Percentiles rank a stretch among this genome's conserved stretches.
Evolutionary conservation across 2,888 invertebrate genomes (phyloP).

Genomic region (Mantis religiosa): DNA sequence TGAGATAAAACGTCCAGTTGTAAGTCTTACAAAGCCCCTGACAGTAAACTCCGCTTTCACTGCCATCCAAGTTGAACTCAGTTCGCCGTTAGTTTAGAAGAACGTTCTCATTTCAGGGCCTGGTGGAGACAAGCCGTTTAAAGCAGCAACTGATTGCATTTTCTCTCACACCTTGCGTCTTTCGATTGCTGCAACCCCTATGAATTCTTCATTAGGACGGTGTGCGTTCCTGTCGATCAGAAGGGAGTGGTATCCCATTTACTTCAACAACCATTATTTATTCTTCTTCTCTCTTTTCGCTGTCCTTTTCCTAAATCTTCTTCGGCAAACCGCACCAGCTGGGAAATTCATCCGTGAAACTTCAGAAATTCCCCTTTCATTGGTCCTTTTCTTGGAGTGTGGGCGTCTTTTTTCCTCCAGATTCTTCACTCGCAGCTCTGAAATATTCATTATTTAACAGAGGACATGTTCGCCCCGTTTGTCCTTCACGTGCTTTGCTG

Average conservation of each 20-base stretch:
- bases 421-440: neutral
- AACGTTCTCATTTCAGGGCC: neutral
- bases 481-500: neutral
- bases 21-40: neutral
- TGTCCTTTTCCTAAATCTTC: neutral
- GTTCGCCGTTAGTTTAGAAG: neutral
- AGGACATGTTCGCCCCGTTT: neutral
- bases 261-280: neutral
- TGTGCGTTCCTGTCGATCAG: neutral
- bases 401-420: neutral
- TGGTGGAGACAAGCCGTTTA: neutral
- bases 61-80: neutral
- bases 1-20: neutral
- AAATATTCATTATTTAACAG: conserved; percentile 7
- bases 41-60: neutral
- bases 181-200: conserved; percentile 2
- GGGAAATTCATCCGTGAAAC: conserved; percentile 1
- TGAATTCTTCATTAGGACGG: conserved; percentile 19
- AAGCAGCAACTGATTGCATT: neutral
- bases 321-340: neutral
- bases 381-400: neutral
- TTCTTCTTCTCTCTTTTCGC: neutral
- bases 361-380: neutral
- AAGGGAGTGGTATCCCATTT: conserved; percentile 4
- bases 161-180: neutral